phyloP scores from a whole-genome alignment of 2,113 vertebrate genomes.

The Stomatorhinus ivindoensis region DNA sequence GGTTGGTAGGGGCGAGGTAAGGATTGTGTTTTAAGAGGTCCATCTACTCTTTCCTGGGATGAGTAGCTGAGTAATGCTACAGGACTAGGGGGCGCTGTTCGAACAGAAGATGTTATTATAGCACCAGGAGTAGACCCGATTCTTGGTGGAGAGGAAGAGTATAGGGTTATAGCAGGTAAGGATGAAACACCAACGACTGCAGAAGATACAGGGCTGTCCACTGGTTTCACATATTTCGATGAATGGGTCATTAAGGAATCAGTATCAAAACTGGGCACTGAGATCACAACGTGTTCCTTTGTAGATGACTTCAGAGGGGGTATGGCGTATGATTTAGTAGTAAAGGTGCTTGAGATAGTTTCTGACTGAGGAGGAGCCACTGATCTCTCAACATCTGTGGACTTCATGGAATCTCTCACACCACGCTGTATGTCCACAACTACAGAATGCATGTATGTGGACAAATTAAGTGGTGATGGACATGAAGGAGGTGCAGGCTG shows the following conservation, averaged over 20 bases:
- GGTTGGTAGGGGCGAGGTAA: constrained; percentile 76
- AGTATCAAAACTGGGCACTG: constrained; percentile 42
- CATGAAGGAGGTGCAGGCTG: neutral
- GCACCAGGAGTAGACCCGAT: constrained; percentile 38
- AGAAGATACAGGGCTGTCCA: constrained; percentile 26
- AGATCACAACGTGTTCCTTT: constrained; percentile 41
- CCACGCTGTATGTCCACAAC: constrained; percentile 10
- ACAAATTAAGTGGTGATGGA: neutral
- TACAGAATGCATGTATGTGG: constrained; percentile 6
- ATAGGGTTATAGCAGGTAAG: constrained; percentile 61
- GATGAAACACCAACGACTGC: constrained; percentile 48
- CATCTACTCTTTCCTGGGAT: constrained; percentile 71
- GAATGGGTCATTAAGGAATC: neutral
- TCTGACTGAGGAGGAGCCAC: neutral
- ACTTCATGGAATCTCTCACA: constrained; percentile 1
- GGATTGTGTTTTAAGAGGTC: constrained; percentile 61
- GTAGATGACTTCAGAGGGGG: neutral
- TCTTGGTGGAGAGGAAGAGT: constrained; percentile 48
- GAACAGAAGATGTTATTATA: constrained; percentile 30
- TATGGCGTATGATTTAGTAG: neutral
- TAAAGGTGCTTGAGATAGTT: neutral
- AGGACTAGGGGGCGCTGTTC: constrained; percentile 67
- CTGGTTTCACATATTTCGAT: neutral
- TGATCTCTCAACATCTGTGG: constrained; percentile 5
- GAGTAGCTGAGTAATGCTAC: constrained; percentile 60